Percentiles rank a stretch among this genome's conserved stretches.
These are phyloP conservation scores for Acrocephalus arundinaceus DNA, from an alignment of 2,113 vertebrate species.

Conservation along the genomic window DNA sequence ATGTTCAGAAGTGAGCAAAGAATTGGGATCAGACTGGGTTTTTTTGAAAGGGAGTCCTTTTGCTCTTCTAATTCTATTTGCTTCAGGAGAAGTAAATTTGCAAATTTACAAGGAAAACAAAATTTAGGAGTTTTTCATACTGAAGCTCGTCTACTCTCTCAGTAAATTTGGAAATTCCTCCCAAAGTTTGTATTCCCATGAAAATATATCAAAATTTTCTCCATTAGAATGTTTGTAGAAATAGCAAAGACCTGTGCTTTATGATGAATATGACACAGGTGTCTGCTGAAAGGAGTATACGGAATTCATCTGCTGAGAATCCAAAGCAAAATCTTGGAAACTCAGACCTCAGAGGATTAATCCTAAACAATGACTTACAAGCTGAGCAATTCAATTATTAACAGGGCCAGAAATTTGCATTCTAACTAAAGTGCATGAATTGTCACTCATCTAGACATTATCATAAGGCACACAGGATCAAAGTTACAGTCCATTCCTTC, in stretches of 20 bases:
- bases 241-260: not conserved
- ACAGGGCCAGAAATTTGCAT: not conserved
- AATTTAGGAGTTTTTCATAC: fast-evolving
- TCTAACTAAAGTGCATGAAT: not conserved
- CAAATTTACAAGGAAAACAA: not conserved
- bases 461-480: not conserved
- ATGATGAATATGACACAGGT: not conserved
- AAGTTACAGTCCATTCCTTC: not conserved
- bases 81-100: not conserved
- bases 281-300: not conserved
- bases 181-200: not conserved
- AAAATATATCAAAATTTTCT: not conserved
- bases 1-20: not conserved
- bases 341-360: not conserved
- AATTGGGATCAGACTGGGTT: fast-evolving
- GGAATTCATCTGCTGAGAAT: not conserved
- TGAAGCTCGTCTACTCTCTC: not conserved
- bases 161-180: not conserved
- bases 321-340: not conserved
- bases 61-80: not conserved
- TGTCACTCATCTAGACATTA: not conserved
- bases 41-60: not conserved
- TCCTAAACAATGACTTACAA: not conserved
- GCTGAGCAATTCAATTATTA: not conserved
- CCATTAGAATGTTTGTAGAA: not conserved